phyloP scores from a whole-genome alignment of 2,888 invertebrate genomes.

The Serripes groenlandicus region DNA sequence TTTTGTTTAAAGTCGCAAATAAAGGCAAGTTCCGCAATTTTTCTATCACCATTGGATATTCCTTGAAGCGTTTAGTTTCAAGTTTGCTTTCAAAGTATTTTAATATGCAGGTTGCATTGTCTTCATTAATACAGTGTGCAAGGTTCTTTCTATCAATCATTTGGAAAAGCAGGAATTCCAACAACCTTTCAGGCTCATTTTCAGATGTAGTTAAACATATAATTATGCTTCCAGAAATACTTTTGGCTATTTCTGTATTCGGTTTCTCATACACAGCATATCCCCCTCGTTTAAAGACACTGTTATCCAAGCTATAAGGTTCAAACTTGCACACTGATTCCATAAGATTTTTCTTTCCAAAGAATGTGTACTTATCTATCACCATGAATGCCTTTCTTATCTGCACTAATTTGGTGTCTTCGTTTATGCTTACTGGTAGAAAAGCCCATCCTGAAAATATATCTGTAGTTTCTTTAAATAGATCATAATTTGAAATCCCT shows the following conservation, averaged over 20 bases:
- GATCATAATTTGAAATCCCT: no score
- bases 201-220: background rate
- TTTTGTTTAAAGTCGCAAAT: conserved; percentile 9
- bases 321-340: background rate
- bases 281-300: background rate
- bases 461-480: background rate
- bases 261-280: background rate
- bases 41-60: background rate
- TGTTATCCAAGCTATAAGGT: background rate
- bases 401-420: background rate
- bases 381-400: background rate
- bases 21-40: conserved; percentile 9
- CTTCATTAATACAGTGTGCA: background rate
- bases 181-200: background rate
- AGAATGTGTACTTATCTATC: background rate
- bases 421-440: background rate
- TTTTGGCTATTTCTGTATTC: conserved; percentile 1
- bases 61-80: background rate
- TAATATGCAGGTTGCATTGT: background rate
- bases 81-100: conserved; percentile 4
- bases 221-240: background rate
- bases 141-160: background rate
- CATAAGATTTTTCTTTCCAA: background rate
- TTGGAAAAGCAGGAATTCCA: background rate
- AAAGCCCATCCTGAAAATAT: background rate